Conservation (phyloP, 2,888 invertebrate genomes). For the Meta bourneti region DNA sequence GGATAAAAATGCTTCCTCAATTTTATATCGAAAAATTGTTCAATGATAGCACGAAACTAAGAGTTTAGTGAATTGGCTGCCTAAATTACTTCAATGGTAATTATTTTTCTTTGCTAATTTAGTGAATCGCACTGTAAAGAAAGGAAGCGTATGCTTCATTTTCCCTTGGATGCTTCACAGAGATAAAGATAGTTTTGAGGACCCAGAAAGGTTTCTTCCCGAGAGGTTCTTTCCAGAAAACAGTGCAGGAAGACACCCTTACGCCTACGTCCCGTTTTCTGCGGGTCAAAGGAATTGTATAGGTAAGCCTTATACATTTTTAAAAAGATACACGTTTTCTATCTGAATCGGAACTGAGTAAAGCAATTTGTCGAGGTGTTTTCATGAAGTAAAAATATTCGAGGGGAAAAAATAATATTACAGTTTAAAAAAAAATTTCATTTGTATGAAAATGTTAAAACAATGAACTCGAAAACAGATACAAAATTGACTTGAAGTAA, state of each 20-base stretch:
- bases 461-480: not conserved
- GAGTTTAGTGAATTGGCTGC: not conserved
- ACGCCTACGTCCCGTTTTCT: slow-evolving; percentile 78
- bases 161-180: slow-evolving; percentile 76
- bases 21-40: not conserved
- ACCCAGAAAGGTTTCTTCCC: slow-evolving; percentile 77
- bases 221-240: slow-evolving; percentile 78
- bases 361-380: not conserved
- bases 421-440: no score
- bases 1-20: no score
- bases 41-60: not conserved
- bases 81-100: not conserved
- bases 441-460: not conserved
- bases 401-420: not conserved
- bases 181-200: slow-evolving; percentile 74
- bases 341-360: not conserved
- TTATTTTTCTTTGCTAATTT: not conserved
- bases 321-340: not conserved
- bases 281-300: slow-evolving; percentile 77
- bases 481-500: no score
- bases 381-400: not conserved
- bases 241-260: slow-evolving; percentile 77
- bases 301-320: slow-evolving; percentile 5
- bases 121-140: slow-evolving; percentile 70
- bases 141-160: slow-evolving; percentile 75